Evolutionary conservation across 37 sponge, comb jelly and placozoan species (phyloP).

Genomic region (Chondrosia reniformis): DNA sequence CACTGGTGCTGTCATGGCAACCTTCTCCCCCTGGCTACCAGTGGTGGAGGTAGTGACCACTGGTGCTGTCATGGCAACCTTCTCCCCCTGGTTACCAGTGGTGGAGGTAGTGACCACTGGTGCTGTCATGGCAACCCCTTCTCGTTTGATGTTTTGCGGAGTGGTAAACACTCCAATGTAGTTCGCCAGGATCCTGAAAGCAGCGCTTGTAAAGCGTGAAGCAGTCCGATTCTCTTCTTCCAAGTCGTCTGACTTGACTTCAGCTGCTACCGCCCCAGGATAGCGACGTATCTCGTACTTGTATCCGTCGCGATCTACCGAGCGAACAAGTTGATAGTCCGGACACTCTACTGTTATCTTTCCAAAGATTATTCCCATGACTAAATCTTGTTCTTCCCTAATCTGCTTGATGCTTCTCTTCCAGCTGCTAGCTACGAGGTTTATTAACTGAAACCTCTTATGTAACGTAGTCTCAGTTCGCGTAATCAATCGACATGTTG

Average conservation of each 20-base stretch:
- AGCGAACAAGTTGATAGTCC: not conserved
- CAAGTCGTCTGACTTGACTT: not conserved
- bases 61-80: constrained; percentile 8
- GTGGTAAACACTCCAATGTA: not conserved
- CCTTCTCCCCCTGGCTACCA: constrained; percentile 7
- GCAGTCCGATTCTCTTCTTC: not conserved
- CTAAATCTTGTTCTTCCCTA: not conserved
- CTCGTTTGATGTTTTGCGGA: not conserved
- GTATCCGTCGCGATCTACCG: not conserved
- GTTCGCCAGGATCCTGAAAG: not conserved
- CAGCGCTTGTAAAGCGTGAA: not conserved
- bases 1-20: constrained; percentile 6
- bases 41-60: not conserved
- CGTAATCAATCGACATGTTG: no score
- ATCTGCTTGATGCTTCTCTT: no score
- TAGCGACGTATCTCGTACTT: constrained; percentile 11
- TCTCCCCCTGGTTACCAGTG: not conserved
- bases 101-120: not conserved
- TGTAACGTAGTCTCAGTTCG: no score
- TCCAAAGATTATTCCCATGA: not conserved
- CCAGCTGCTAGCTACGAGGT: no score
- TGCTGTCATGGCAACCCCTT: not conserved
- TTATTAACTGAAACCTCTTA: no score
- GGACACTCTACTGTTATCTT: not conserved
- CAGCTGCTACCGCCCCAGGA: not conserved